Conservation (phyloP, 2,888 invertebrate species). For the Amblyjoppa proteus region DNA sequence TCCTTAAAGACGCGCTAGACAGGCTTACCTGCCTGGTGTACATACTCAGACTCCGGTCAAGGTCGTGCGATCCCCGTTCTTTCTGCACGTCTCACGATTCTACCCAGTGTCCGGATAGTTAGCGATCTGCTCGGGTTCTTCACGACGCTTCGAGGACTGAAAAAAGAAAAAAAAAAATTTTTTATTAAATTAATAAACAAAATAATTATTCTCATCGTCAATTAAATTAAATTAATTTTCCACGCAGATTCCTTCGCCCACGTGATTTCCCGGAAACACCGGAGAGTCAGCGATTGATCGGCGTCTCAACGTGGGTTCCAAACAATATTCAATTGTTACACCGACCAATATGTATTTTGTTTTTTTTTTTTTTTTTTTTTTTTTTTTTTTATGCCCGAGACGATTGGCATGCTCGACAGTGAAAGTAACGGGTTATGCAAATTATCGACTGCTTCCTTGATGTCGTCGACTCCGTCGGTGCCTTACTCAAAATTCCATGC, state of each 20-base stretch:
- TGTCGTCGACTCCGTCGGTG: not conserved
- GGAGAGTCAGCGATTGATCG: constrained; percentile 3
- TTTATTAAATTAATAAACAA: not conserved
- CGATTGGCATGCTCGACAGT: constrained; percentile 48
- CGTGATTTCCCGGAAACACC: not conserved
- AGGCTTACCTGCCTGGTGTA: constrained; percentile 76
- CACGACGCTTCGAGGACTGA: not conserved
- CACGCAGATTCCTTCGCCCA: not conserved
- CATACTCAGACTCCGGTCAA: constrained; percentile 83
- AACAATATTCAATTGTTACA: not conserved
- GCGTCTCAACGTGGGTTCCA: not conserved
- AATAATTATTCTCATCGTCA: not conserved
- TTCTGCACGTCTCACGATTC: constrained; percentile 79
- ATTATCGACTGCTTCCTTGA: constrained; percentile 27
- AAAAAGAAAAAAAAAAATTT: not conserved
- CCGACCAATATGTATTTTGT: not conserved
- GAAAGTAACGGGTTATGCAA: constrained; percentile 62
- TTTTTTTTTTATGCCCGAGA: constrained; percentile 13
- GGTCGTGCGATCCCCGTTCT: constrained; percentile 81
- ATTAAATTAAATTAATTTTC: not conserved
- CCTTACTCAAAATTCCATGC: constrained; percentile 17
- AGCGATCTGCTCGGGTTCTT: not conserved
- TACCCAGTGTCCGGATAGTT: constrained; percentile 77
- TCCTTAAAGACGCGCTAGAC: constrained; percentile 72
- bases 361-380: constrained; percentile 10